These are phyloP conservation scores for Terrapene triunguis DNA, from an alignment of 2,113 vertebrate genomes.

Conservation along the genomic window DNA sequence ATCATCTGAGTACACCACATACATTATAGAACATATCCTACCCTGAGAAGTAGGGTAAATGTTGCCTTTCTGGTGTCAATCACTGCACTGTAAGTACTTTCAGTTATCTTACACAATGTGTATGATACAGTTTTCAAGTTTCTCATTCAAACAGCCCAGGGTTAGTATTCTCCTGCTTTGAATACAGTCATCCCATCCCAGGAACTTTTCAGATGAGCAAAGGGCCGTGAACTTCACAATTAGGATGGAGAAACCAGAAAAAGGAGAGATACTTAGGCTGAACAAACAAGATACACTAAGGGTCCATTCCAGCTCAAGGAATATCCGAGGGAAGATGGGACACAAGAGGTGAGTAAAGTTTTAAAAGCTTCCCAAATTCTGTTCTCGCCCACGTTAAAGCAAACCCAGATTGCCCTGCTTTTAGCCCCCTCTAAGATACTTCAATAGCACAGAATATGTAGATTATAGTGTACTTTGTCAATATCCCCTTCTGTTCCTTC, in stretches of 20 bases:
- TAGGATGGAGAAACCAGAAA: neutral
- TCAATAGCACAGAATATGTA: neutral
- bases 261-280: neutral
- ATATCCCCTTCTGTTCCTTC: neutral
- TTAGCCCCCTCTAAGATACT: neutral
- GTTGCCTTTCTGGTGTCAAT: conserved; percentile 16
- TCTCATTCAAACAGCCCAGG: neutral
- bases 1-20: neutral
- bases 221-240: neutral
- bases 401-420: neutral
- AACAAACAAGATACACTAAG: neutral
- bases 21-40: neutral
- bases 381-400: neutral
- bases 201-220: neutral
- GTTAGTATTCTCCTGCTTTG: rapidly evolving
- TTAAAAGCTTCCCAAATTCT: neutral
- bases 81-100: neutral
- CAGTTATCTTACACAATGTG: neutral
- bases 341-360: neutral
- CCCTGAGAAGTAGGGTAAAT: neutral
- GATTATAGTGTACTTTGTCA: neutral
- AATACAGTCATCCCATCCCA: neutral
- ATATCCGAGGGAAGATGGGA: neutral
- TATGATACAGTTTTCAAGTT: conserved; percentile 7
- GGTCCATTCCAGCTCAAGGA: neutral